These are phyloP conservation scores for Cerastis rubricosa DNA, from an alignment of 2,888 invertebrate species.

Conservation along the genomic window DNA sequence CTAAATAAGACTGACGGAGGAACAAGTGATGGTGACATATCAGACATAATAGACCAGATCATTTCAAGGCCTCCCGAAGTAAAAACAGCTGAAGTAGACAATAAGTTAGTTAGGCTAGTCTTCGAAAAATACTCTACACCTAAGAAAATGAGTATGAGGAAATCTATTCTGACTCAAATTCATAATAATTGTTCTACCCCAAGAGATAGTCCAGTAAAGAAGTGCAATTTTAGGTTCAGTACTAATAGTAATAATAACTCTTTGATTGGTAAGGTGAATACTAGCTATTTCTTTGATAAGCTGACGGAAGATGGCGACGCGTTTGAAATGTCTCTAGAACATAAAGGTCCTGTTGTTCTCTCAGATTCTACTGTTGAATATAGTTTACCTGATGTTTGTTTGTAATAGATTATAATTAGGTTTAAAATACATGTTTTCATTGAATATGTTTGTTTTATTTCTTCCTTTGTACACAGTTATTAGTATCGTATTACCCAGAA, in stretches of 20 bases:
- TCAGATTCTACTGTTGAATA: slow-evolving; percentile 81
- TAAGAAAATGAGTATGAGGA: slow-evolving; percentile 71
- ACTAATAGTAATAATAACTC: slow-evolving; percentile 70
- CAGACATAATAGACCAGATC: slow-evolving; percentile 84
- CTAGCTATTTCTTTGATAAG: slow-evolving; percentile 90
- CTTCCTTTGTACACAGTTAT: background rate
- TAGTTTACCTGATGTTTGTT: slow-evolving; percentile 80
- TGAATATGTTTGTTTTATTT: background rate
- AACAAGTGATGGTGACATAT: slow-evolving; percentile 78
- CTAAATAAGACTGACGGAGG: slow-evolving; percentile 74
- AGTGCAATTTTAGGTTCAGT: slow-evolving; percentile 64
- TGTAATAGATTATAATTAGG: slow-evolving; percentile 63
- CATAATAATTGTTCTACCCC: slow-evolving; percentile 85
- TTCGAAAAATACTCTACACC: slow-evolving; percentile 80
- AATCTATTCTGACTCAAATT: slow-evolving; percentile 72
- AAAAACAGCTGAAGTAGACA: slow-evolving; percentile 81
- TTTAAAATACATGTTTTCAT: slow-evolving; percentile 5
- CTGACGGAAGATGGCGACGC: slow-evolving; percentile 89
- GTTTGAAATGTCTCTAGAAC: slow-evolving; percentile 91
- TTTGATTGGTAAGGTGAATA: slow-evolving; percentile 76
- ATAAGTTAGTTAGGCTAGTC: slow-evolving; percentile 81
- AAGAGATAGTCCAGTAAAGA: slow-evolving; percentile 75
- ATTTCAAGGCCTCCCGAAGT: slow-evolving; percentile 74
- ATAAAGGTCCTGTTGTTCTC: slow-evolving; percentile 73
- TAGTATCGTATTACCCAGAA: too few species aligned